Evolutionary conservation across 2,888 invertebrate species (phyloP).

Genomic region (Napeogenes inachia): DNA sequence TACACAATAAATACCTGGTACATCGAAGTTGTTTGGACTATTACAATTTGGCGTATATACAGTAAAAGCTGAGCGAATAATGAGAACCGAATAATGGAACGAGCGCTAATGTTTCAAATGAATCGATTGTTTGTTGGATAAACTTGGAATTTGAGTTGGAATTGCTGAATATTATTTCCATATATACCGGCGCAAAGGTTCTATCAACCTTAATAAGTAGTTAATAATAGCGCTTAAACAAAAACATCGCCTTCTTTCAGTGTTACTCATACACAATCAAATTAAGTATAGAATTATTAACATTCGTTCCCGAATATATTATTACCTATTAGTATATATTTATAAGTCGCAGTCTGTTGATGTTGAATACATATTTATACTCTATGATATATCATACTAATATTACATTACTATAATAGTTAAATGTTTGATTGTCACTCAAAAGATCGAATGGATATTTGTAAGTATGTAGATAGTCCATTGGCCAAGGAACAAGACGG

Average conservation of each 20-base stretch:
- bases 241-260: not conserved
- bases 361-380: no score
- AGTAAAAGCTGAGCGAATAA: conserved; percentile 18
- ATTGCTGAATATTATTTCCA: not conserved
- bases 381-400: no score
- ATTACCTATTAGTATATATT: no score
- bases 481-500: no score
- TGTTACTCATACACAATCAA: not conserved
- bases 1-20: not conserved
- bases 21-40: not conserved
- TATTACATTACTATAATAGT: no score
- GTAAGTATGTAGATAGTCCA: no score
- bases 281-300: no score
- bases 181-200: not conserved
- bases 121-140: conserved; percentile 7
- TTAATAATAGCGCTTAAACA: not conserved
- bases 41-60: conserved; percentile 6
- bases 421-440: no score
- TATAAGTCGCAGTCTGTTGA: no score
- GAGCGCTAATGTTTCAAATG: conserved; percentile 29
- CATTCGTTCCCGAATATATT: no score
- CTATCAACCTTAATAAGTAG: not conserved
- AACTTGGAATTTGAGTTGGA: conserved; percentile 1
- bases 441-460: no score
- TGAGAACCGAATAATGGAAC: conserved; percentile 28